Base-by-base conservation (phyloP, 2,888 invertebrate genomes). In the Oscheius sp. region DNA sequence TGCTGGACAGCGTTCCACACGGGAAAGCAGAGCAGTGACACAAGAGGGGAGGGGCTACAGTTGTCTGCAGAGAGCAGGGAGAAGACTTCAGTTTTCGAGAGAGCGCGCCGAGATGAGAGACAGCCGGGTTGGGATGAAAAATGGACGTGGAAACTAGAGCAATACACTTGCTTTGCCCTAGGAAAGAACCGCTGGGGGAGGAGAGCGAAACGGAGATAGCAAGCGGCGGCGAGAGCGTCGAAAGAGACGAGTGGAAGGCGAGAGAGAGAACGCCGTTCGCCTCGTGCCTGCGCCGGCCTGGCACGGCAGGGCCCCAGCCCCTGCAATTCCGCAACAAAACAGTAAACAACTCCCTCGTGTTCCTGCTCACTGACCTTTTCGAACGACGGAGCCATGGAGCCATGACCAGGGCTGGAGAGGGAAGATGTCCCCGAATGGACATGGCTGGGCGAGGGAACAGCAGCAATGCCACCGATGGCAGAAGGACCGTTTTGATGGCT, bases 231-330 rank as follows among this genome's bases (percentile, higher is more conserved):
- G 37, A 33, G 39, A 33, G 23, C 8, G 57, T 1, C 12, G 34
- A 17, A 20, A 46, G 64, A 31, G 50, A 31, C 48, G 48, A 48
- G 64, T 50, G n/a, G 23, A 17, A 20, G 45, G 12, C 23, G 48
- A 25, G 61, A 42, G 52, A 29, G 17, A 29, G 64, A 64, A 64
- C 64, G 64, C 33, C 64, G 64, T 64, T 64, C 64, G 61, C 12
- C 55, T 33, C 48, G 48, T 48, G 48, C 48, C 48, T 23, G 48
- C 48, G 20, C n/a, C 33, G n/a, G 55, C 55, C 34, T 34, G 55
- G 34, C 37, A 55, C 55, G 55, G 55, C 53, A 29, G 48, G 15
- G 53, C 53, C 12, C 37, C n/a, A 15, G 4, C 42, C 20, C 42
- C 12, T 42, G 20, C 55, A 33, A 4, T 25, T 31, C 33, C 55